Base-by-base conservation (phyloP, 2,888 invertebrate genomes). In the Brachypalpus laphriformis region DNA sequence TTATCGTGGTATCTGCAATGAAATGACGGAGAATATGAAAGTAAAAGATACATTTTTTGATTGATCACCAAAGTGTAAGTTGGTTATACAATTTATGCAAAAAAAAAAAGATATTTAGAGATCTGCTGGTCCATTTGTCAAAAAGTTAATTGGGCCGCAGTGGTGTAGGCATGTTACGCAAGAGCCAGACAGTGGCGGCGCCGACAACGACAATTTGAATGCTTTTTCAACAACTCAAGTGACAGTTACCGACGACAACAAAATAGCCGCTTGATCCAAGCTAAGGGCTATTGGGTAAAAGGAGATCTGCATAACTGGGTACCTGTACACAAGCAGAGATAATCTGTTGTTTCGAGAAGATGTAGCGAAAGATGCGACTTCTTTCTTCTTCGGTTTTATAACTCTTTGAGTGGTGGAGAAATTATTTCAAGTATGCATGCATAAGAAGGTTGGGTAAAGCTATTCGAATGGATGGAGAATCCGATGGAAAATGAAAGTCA, bases 401-500 rank as follows among this genome's bases (percentile, higher is more conserved):
- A 76, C 56, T 40, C 45, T 16, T 56, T 14, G 37, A 76, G 57
- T 49, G 54, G 76, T 57, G 57, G 75, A 71, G 65, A 76, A 81
- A 71, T 63, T 68, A 47, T 51, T 76, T 57, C 20, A 31, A 61
- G 45, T 45, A 45, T 65, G 25, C 11, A 40, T 40, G 61, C 72
- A 66, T 72, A 82, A 22, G 51, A 28, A 14, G 66, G 11, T 78
- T 78, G 74, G 63, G 72, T 57, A 82, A 82, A 66, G 66, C 59
- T 45, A 31, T 61, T 28, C 47, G 34, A 37, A 7, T 18, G n/a
- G n/a, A n/a, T 9, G 37, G n/a, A 16, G 61, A 47, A 54, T 45
- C 68, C 37, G 20, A n/a, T 49, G 37, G 54, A 83, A 83, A 83
- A 74, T 61, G 82, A 83, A 83, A 83, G 82, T 83, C 56, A 57